phyloP scores from a whole-genome alignment of 2,888 invertebrate species.

The Enoplolaimus lenunculus region DNA sequence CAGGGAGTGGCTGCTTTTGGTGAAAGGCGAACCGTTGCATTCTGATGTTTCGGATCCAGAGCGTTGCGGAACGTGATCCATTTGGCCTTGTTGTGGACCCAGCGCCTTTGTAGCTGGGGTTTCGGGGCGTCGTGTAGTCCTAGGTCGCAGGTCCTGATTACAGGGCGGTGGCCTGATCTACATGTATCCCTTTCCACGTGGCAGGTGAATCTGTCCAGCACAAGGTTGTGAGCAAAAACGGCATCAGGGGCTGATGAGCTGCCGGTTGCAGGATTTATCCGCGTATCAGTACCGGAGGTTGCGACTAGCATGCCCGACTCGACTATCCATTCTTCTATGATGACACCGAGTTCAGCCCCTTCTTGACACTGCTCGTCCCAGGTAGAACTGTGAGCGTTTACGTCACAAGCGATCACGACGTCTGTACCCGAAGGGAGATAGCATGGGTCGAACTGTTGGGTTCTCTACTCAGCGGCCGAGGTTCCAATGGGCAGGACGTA shows the following conservation, averaged over 20 bases:
- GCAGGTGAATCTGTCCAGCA: neutral
- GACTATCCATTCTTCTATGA: neutral
- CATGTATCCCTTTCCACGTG: neutral
- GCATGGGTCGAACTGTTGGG: neutral
- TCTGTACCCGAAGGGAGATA: neutral
- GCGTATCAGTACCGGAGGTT: neutral
- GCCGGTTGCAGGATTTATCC: constrained; percentile 3
- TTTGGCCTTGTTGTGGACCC: neutral
- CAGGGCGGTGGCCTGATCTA: neutral
- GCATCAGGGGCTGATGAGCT: neutral
- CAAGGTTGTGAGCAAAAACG: neutral
- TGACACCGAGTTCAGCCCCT: neutral
- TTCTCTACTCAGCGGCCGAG: neutral
- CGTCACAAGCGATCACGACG: neutral
- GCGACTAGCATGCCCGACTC: neutral
- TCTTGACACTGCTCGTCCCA: neutral
- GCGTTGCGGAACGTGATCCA: neutral
- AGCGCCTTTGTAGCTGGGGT: too few relatives aligned
- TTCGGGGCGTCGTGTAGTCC: neutral
- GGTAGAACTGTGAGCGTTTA: neutral
- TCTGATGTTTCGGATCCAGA: neutral
- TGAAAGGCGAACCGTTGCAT: neutral
- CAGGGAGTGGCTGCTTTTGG: neutral
- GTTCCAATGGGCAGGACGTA: neutral
- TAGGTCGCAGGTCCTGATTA: neutral